Conservation (phyloP, 1,140 invertebrate genomes). For the Thrips palmi region DNA sequence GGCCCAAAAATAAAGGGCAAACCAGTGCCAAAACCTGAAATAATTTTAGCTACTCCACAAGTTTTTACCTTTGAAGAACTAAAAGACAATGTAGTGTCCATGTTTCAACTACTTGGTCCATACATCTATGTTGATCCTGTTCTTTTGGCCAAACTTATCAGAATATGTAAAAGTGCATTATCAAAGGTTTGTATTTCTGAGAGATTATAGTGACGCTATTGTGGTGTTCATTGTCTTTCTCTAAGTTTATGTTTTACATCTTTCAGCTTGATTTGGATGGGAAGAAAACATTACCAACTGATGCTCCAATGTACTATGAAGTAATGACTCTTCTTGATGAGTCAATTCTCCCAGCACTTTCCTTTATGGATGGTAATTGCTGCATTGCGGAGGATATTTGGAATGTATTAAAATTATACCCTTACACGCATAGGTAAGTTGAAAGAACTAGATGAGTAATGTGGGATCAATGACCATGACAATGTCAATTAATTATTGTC, state of each 20-base stretch:
- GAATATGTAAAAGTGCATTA: conserved; percentile 33
- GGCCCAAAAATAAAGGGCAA: conserved; percentile 44
- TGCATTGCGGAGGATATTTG: conserved; percentile 92
- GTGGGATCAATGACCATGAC: conserved; percentile 12
- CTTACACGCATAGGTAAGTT: conserved; percentile 67
- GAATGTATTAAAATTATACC: conserved; percentile 75
- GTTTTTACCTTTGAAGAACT: conserved; percentile 50
- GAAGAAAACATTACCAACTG: conserved; percentile 16
- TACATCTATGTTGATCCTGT: conserved; percentile 74
- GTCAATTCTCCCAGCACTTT: conserved; percentile 72
- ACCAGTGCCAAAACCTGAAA: conserved; percentile 32
- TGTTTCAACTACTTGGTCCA: conserved; percentile 71
- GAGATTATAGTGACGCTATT: too few species aligned
- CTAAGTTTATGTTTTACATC: conserved; percentile 1
- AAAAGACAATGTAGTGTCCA: conserved; percentile 61
- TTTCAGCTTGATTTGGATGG: conserved; percentile 13
- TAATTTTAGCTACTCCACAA: conserved; percentile 35
- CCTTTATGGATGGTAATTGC: conserved; percentile 84
- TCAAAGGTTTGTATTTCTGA: conserved; percentile 20
- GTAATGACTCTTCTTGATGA: conserved; percentile 74
- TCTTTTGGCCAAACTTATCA: conserved; percentile 78
- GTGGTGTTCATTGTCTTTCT: too few species aligned
- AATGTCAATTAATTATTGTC: conserved; percentile 11
- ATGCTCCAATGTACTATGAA: conserved; percentile 46
- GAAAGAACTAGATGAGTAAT: too few species aligned